Percentiles rank a stretch among this genome's conserved stretches.
Conservation (phyloP, 2,888 invertebrate genomes). For the Nephrotoma guestfalica region DNA sequence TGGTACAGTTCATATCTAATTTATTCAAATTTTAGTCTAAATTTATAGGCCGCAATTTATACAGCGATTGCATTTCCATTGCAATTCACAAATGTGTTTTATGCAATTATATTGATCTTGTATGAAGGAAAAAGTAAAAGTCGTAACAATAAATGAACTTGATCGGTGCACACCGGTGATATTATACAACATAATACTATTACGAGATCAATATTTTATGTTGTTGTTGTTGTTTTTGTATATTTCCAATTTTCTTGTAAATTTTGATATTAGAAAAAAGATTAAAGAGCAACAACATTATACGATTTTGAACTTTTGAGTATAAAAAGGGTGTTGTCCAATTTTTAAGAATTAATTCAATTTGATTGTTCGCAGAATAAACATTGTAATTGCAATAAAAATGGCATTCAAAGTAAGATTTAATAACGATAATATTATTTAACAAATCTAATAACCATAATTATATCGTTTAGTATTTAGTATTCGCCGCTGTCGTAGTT, state of each 20-base stretch:
- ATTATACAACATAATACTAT: background rate
- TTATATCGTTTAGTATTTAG: background rate
- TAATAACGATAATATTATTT: background rate
- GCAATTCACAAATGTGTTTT: background rate
- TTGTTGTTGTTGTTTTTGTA: background rate
- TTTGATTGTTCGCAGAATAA: background rate
- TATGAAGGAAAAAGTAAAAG: background rate
- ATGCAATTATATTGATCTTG: background rate
- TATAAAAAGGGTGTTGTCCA: background rate
- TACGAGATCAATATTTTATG: background rate
- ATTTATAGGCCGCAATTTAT: background rate
- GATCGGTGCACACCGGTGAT: background rate
- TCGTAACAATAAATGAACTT: background rate
- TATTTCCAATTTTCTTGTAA: background rate
- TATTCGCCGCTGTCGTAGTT: background rate
- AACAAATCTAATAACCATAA: background rate
- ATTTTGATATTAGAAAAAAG: background rate
- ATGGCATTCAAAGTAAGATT: background rate
- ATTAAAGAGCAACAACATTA: background rate
- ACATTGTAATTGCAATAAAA: background rate
- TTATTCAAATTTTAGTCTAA: background rate
- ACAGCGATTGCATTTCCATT: background rate
- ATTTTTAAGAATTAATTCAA: background rate
- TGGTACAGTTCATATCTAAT: background rate
- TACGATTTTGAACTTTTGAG: background rate